Base-by-base conservation (phyloP, 2,888 invertebrate species). In the Artemia sinica region DNA sequence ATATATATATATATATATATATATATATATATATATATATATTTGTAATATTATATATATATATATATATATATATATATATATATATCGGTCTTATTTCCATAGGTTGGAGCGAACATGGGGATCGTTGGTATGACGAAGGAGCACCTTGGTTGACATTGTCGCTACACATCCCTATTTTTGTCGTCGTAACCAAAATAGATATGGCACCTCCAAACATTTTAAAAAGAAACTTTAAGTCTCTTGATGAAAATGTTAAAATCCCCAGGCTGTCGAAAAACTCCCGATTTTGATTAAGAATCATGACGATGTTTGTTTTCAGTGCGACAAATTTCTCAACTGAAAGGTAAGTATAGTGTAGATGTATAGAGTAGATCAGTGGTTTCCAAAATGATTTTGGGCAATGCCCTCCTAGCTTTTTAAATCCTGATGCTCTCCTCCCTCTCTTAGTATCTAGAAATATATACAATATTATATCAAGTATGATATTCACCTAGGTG, bases 81-180 rank as follows among this genome's bases (percentile, higher is more conserved):
- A 28, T 28, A 28, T 28, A 28, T 28, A 28, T 28, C 4, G 28
- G 28, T 28, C 28, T 28, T 28, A 2, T 28, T 28, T 4, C 4
- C 28, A 4, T 28, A 28, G 28, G 28, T 96, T 74, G 96, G 96
- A 65, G 92, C 97, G 8, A 98, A 98, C 82, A 93, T 96, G 48
- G 97, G 97, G 68, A 91, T 98, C 72, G 90, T 96, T 71, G 97
- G 97, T 71, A 97, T 96, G 93, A 94, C 95, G 1, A 96, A 96
- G 77, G 96, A 96, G 79, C 95, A 96, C 81, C 82, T 98, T 14
- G 82, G 83, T 81, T 98, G 71, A 95, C 97, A 3, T 81, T 98
- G 72, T 96, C 97, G 0, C 82, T 98, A 8, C 91, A 90, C 48
- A 96, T 98, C 66, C 97, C 97, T 2, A 96, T 98, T 67, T 97